Evolutionary conservation across 2,797 vertebrate species (phyloP).

Genomic region (Phataginus tetradactyla): DNA sequence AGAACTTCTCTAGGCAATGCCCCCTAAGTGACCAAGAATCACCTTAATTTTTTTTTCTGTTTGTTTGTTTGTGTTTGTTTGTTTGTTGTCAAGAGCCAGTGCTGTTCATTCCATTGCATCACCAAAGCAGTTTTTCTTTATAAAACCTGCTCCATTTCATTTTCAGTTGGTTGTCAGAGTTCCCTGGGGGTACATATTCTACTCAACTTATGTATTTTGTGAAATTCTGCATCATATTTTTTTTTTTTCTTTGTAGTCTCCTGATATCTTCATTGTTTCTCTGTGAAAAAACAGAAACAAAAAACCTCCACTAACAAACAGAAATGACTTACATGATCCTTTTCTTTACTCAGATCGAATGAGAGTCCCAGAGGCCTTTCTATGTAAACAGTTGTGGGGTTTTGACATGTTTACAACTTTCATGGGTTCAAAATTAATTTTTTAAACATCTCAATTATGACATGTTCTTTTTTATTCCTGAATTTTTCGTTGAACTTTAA

Average conservation of each 20-base stretch:
- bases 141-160: slow-evolving; percentile 40
- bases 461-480: neutral
- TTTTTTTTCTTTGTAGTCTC: slow-evolving; percentile 46
- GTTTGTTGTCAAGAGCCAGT: neutral
- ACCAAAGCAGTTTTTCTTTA: slow-evolving; percentile 16
- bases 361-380: neutral
- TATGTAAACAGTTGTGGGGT: neutral
- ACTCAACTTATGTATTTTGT: slow-evolving; percentile 64
- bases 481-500: neutral
- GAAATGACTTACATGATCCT: neutral
- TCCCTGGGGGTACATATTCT: slow-evolving; percentile 54
- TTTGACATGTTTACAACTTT: neutral
- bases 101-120: neutral
- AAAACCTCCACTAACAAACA: neutral
- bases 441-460: neutral
- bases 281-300: neutral
- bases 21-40: neutral
- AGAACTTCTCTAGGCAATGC: neutral
- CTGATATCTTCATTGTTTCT: slow-evolving; percentile 15
- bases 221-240: slow-evolving; percentile 63
- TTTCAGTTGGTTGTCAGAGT: slow-evolving; percentile 43
- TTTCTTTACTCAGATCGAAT: neutral
- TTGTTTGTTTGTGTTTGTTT: neutral
- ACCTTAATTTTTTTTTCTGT: neutral
- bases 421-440: neutral